Conservation (phyloP, 2,797 vertebrate species). For the Onychomys leucogaster region DNA sequence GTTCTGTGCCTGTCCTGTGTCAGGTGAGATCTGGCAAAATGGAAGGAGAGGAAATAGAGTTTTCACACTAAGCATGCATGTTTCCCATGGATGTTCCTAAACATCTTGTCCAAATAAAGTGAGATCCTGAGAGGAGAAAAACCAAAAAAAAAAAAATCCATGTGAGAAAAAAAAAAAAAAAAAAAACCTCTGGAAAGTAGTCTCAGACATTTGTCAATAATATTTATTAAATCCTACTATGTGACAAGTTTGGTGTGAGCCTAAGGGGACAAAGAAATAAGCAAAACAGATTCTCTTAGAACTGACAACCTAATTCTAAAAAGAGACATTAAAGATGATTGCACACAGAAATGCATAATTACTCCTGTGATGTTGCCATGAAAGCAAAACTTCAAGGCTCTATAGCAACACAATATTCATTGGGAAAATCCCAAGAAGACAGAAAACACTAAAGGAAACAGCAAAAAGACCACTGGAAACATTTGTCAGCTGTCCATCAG, state of each 20-base stretch:
- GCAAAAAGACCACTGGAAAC: background rate
- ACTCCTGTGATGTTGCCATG: background rate
- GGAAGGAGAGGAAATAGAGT: background rate
- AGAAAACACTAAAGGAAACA: background rate
- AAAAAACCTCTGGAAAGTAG: slow-evolving; percentile 24
- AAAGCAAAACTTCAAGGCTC: background rate
- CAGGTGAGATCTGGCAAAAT: slow-evolving; percentile 17
- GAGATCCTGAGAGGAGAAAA: background rate
- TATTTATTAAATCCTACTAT: slow-evolving; percentile 56
- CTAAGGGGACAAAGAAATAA: slow-evolving; percentile 20
- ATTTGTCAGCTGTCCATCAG: background rate
- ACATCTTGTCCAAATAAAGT: slow-evolving; percentile 7
- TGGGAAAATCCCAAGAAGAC: slow-evolving; percentile 12
- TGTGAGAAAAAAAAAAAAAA: slow-evolving; percentile 44
- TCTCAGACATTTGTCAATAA: slow-evolving; percentile 25
- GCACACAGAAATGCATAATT: background rate
- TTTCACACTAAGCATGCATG: background rate
- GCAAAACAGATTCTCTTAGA: slow-evolving; percentile 4
- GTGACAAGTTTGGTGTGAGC: background rate
- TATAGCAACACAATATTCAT: background rate
- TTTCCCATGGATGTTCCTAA: background rate
- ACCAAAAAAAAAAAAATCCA: background rate
- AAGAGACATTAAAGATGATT: slow-evolving; percentile 29
- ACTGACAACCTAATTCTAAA: slow-evolving; percentile 38
- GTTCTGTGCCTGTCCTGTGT: slow-evolving; percentile 17